These are phyloP conservation scores for Liasis olivaceus DNA, from an alignment of 2,797 vertebrate genomes.

Conservation along the genomic window DNA sequence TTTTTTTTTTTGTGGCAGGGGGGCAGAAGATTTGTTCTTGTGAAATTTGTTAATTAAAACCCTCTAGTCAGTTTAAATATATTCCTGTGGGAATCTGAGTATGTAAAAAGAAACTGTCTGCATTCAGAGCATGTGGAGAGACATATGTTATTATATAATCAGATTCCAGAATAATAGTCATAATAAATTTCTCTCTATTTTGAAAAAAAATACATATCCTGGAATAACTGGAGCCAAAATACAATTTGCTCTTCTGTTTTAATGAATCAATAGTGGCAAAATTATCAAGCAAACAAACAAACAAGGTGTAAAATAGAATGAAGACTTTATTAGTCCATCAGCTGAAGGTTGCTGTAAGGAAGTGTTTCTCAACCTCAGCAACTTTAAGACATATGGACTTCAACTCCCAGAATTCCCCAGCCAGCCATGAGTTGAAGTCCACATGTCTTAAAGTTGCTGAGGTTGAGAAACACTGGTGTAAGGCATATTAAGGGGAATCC, in stretches of 20 bases:
- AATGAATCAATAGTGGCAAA: not conserved
- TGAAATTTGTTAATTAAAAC: not conserved
- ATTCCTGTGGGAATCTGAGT: slow-evolving; percentile 5
- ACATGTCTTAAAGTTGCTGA: no score
- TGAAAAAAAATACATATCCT: not conserved
- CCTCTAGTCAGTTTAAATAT: slow-evolving; percentile 8
- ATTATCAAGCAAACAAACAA: not conserved
- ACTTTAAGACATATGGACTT: no score
- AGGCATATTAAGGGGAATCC: not conserved
- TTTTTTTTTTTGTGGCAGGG: not conserved
- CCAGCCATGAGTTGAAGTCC: no score
- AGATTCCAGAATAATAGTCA: slow-evolving; percentile 11
- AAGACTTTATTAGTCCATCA: not conserved
- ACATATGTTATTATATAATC: slow-evolving; percentile 3
- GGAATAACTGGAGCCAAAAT: not conserved
- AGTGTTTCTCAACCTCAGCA: no score
- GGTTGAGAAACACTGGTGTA: not conserved
- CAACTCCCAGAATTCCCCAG: no score
- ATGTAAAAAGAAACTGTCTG: slow-evolving; percentile 1
- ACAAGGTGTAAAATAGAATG: not conserved
- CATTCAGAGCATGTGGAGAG: not conserved
- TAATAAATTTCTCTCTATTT: not conserved
- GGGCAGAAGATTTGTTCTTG: not conserved
- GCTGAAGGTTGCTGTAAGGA: not conserved
- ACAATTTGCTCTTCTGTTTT: not conserved